Evolutionary conservation across 2,113 vertebrate genomes (phyloP).

Genomic region (Trematomus loennbergii): DNA sequence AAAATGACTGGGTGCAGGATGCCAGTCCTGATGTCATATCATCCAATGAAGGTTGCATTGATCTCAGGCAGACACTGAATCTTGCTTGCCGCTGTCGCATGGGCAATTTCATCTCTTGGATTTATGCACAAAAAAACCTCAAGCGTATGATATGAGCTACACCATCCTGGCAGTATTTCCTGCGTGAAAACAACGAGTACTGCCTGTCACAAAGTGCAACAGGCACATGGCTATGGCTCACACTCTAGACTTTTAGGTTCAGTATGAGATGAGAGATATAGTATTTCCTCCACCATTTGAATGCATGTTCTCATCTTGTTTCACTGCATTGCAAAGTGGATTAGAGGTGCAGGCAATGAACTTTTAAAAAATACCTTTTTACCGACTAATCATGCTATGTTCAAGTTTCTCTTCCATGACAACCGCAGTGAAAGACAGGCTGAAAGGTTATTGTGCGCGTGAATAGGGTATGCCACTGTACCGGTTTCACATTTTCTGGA

Average conservation of each 20-base stretch:
- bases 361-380: slow-evolving; percentile 57
- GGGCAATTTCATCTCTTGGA: slow-evolving; percentile 43
- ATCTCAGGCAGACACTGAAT: slow-evolving; percentile 41
- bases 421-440: slow-evolving; percentile 40
- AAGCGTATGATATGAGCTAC: slow-evolving; percentile 40
- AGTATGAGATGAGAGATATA: slow-evolving; percentile 25
- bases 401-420: slow-evolving; percentile 44
- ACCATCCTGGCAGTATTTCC: slow-evolving; percentile 29
- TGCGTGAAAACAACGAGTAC: slow-evolving; percentile 33
- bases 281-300: slow-evolving; percentile 35
- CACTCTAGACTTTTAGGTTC: slow-evolving; percentile 19
- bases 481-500: slow-evolving; percentile 48
- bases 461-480: slow-evolving; percentile 39
- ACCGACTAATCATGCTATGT: slow-evolving; percentile 57
- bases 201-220: slow-evolving; percentile 27
- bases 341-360: slow-evolving; percentile 45
- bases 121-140: slow-evolving; percentile 27
- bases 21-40: slow-evolving; percentile 66
- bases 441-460: slow-evolving; percentile 25
- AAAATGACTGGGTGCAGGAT: slow-evolving; percentile 70
- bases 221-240: not conserved
- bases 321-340: slow-evolving; percentile 42
- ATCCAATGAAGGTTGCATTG: slow-evolving; percentile 31
- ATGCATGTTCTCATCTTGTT: slow-evolving; percentile 34
- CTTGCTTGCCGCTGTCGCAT: slow-evolving; percentile 54